phyloP scores from a whole-genome alignment of 2,888 invertebrate species.

The Julus scanicus region DNA sequence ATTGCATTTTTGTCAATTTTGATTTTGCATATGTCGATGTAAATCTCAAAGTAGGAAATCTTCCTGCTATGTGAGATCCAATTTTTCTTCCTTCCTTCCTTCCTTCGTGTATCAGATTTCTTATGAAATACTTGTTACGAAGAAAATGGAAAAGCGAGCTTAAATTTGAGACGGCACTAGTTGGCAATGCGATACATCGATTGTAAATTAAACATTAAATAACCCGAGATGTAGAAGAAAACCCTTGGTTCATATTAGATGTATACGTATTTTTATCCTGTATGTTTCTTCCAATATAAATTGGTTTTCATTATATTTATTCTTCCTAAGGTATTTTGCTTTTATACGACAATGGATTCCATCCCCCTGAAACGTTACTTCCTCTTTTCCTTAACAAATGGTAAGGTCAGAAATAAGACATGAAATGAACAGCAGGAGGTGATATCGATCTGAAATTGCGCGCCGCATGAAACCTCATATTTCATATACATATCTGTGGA shows the following conservation, averaged over 20 bases:
- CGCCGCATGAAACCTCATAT: constrained; percentile 4
- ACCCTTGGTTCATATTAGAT: background rate
- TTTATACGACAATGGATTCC: background rate
- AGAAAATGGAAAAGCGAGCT: background rate
- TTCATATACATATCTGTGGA: constrained; percentile 29
- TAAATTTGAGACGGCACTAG: constrained; percentile 10
- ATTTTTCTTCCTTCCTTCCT: background rate
- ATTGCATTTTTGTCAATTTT: background rate
- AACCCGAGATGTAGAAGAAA: background rate
- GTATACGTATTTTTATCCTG: background rate
- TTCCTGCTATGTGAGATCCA: background rate
- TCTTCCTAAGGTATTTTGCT: background rate
- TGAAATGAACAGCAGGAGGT: constrained; percentile 45
- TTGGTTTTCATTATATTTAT: background rate
- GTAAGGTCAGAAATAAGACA: constrained; percentile 45
- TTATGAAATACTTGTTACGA: background rate
- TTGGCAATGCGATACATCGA: constrained; percentile 25
- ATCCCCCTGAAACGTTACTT: constrained; percentile 3
- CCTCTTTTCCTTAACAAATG: constrained; percentile 41
- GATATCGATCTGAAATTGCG: constrained; percentile 37
- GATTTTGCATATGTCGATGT: background rate
- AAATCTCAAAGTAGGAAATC: background rate
- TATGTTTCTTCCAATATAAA: background rate
- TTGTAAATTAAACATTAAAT: constrained; percentile 34
- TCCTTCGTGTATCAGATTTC: background rate